phyloP scores from a whole-genome alignment of 2,113 vertebrate species.

The Lamprotornis superbus region DNA sequence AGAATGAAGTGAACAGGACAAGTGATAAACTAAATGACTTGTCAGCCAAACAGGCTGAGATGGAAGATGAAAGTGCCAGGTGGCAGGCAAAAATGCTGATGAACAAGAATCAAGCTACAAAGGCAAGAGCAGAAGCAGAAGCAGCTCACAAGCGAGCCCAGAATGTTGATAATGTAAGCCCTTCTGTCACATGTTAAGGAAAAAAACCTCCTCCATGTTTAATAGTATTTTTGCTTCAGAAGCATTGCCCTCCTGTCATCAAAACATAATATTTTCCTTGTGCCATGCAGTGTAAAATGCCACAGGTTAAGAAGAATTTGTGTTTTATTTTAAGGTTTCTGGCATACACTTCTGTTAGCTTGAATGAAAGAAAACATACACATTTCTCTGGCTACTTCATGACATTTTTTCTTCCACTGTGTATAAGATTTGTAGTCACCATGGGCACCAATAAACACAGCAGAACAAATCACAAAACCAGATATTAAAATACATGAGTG shows the following conservation, averaged over 20 bases:
- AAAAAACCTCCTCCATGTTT: background rate
- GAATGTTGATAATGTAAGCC: constrained; percentile 56
- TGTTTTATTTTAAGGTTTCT: background rate
- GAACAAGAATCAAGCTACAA: constrained; percentile 61
- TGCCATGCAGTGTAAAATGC: background rate
- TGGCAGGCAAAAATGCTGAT: constrained; percentile 71
- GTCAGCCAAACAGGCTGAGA: constrained; percentile 29
- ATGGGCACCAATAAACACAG: constrained; percentile 33
- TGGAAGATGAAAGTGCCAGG: constrained; percentile 61
- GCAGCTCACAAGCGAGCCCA: constrained; percentile 31
- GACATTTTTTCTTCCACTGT: background rate
- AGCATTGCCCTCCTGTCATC: background rate
- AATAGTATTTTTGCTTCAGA: background rate
- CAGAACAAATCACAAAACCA: constrained; percentile 28
- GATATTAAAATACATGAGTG: background rate
- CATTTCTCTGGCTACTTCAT: background rate
- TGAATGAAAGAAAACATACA: constrained; percentile 14
- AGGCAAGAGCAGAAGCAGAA: constrained; percentile 62
- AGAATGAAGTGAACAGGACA: constrained; percentile 60
- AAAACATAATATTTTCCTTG: background rate
- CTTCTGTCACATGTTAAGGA: background rate
- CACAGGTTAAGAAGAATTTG: background rate
- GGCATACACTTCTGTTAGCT: background rate
- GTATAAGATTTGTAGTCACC: background rate
- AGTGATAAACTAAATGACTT: constrained; percentile 50